Evolutionary conservation across 2,888 invertebrate species (phyloP).

Genomic region (Sisyra terminalis): DNA sequence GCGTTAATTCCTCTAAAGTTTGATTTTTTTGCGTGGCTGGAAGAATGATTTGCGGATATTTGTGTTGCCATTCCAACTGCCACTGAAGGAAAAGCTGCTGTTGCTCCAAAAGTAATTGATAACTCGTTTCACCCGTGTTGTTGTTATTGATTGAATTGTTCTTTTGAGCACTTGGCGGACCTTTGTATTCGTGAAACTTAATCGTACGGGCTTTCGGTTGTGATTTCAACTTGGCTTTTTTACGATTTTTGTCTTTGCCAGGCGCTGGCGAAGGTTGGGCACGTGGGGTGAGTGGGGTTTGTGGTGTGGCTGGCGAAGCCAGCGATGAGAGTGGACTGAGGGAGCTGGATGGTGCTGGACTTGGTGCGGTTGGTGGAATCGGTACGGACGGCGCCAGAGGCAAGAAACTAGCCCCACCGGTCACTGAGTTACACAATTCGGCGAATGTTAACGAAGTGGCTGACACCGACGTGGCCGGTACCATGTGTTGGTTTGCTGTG

Average conservation of each 20-base stretch:
- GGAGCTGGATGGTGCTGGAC: conserved; percentile 49
- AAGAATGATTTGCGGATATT: conserved; percentile 67
- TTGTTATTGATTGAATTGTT: conserved; percentile 36
- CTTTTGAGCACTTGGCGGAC: conserved; percentile 80
- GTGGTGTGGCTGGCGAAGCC: conserved; percentile 39
- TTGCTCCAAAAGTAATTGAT: conserved; percentile 82
- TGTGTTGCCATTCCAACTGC: conserved; percentile 68
- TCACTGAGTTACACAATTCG: conserved; percentile 41
- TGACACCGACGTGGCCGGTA: conserved; percentile 19
- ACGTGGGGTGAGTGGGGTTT: conserved; percentile 35
- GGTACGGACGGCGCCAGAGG: conserved; percentile 32
- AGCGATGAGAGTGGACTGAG: conserved; percentile 48
- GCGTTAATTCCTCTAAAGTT: conserved; percentile 11
- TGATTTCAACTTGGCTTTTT: conserved; percentile 66
- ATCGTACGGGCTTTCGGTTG: conserved; percentile 73
- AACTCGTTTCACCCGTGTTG: conserved; percentile 56
- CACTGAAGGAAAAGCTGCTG: conserved; percentile 84
- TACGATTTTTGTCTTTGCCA: conserved; percentile 65
- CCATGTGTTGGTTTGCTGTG: conserved; percentile 23
- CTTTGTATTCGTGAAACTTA: conserved; percentile 95
- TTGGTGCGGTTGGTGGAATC: conserved; percentile 31
- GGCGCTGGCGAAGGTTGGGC: conserved; percentile 27
- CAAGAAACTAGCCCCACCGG: conserved; percentile 29
- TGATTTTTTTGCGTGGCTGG: conserved; percentile 44
- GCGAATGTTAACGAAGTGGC: conserved; percentile 28